Base-by-base conservation (phyloP, 2,888 invertebrate species). In the Elegia similella region DNA sequence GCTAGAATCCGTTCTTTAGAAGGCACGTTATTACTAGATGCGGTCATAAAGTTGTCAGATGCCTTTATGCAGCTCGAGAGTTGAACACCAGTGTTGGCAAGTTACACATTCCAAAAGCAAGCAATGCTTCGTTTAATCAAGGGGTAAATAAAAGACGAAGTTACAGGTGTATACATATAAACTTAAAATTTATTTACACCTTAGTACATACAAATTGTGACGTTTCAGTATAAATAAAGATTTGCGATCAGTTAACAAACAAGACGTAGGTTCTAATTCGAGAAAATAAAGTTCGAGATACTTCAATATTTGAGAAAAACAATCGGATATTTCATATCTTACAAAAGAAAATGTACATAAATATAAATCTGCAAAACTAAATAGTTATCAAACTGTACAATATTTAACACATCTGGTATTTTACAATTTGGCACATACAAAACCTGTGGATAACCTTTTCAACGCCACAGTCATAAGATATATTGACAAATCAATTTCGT, bases 181-280 rank as follows among this genome's bases (percentile, higher is more conserved):
- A 88, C 87, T 85, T 87, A 86, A 81, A 78, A 84, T 89, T 87
- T 91, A 91, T 91, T 90, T 90, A 89, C 90, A 91, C 87, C 88
- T 72, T 76, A 78, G 73, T 84, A 86, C 83, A 84, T 87, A 88
- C 77, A 86, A 80, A 76, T 88, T 88, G 88, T 90, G 89, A 88
- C 88, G 79, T 80, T 86, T 81, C 73, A 76, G 75, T 74, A 80
- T 79, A 78, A 83, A 80, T 77, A 82, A 77, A 75, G 64, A 73
- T 72, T 65, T 71, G 70, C 71, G 74, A 70, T 67, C 63, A 67
- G 65, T 68, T 69, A 68, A 55, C 43, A 54, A 55, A 34, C 7
- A 52, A 23, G 16, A 48, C 52, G 55, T 38, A 54, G 48, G 15
- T 64, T 57, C 15, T 30, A 30, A 65, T 73, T 76, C 64, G 69